Evolutionary conservation across 2,888 invertebrate species (phyloP).

Genomic region (Acanthoscelides obtectus): DNA sequence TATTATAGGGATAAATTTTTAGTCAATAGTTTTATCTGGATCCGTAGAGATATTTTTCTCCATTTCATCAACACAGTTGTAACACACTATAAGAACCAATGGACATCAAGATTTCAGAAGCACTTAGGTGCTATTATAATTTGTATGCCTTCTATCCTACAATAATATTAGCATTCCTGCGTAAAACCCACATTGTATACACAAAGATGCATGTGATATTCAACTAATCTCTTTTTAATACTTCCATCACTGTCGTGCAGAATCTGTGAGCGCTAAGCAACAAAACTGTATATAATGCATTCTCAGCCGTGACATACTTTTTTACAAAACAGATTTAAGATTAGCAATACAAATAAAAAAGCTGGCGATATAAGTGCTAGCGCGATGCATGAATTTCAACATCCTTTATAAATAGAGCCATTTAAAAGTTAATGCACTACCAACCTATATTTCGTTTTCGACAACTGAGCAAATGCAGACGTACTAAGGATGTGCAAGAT

Average conservation of each 20-base stretch:
- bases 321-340: constrained; percentile 30
- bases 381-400: constrained; percentile 17
- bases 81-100: too few species aligned
- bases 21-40: too few species aligned
- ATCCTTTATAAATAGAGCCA: constrained; percentile 21
- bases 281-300: constrained; percentile 19
- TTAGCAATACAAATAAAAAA: constrained; percentile 29
- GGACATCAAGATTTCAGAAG: too few species aligned
- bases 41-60: too few species aligned
- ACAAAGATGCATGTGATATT: too few species aligned
- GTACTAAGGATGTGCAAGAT: neutral
- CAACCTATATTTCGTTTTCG: neutral
- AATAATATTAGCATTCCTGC: too few species aligned
- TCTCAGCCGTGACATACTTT: constrained; percentile 30
- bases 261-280: constrained; percentile 27
- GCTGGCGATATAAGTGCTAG: constrained; percentile 17
- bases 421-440: neutral
- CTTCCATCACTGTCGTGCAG: neutral
- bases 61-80: too few species aligned
- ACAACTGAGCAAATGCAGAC: neutral
- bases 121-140: too few species aligned
- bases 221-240: too few species aligned
- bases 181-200: too few species aligned
- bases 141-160: too few species aligned
- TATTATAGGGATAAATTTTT: too few species aligned